phyloP scores from a whole-genome alignment of 2,888 invertebrate species.

The Chymomyza amoena region DNA sequence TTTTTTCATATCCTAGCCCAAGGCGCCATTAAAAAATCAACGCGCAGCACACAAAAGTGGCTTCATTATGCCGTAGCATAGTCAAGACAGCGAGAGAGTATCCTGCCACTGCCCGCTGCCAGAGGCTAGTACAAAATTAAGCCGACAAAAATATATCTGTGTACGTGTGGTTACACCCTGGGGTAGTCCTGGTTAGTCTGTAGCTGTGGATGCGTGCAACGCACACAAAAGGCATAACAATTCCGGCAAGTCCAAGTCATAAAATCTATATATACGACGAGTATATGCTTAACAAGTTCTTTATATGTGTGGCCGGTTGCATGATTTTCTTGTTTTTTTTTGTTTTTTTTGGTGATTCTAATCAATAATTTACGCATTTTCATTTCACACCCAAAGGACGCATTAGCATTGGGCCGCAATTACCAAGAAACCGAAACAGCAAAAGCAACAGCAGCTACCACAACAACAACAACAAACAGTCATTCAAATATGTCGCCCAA shows the following conservation, averaged over 20 bases:
- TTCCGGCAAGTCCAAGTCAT: constrained; percentile 39
- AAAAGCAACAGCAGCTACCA: constrained; percentile 27
- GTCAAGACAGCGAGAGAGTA: not conserved
- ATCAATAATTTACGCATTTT: constrained; percentile 73
- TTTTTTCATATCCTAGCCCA: not conserved
- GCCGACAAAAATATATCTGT: constrained; percentile 11
- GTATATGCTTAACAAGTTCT: constrained; percentile 5
- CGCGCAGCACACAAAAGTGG: constrained; percentile 55
- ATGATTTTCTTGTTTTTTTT: constrained; percentile 30
- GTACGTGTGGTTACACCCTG: not conserved
- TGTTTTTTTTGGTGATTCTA: constrained; percentile 57
- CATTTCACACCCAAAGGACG: constrained; percentile 62
- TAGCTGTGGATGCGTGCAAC: constrained; percentile 20
- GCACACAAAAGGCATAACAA: constrained; percentile 57
- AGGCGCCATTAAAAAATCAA: constrained; percentile 67
- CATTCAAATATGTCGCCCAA: constrained; percentile 52
- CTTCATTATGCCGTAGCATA: constrained; percentile 56
- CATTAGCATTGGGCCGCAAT: constrained; percentile 65
- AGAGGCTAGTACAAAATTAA: not conserved
- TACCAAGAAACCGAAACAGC: constrained; percentile 44
- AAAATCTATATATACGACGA: constrained; percentile 45
- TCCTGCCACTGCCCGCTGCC: not conserved
- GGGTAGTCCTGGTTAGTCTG: constrained; percentile 5
- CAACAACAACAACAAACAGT: constrained; percentile 26
- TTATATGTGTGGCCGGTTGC: constrained; percentile 17